These are phyloP conservation scores for Ornithorhynchus anatinus DNA, from an alignment of 2,113 vertebrate genomes.

Conservation along the genomic window DNA sequence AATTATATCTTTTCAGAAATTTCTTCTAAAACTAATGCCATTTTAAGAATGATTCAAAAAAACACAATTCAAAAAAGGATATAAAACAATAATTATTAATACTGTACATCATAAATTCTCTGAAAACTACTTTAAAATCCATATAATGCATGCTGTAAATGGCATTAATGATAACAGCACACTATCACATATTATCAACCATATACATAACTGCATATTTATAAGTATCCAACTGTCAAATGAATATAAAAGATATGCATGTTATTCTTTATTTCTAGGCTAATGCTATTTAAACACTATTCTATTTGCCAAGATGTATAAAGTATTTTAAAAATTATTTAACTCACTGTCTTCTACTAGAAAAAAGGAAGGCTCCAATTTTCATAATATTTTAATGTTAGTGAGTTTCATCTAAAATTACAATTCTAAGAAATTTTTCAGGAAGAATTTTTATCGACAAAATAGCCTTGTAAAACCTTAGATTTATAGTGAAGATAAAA, in stretches of 20 bases:
- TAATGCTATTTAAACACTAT: slow-evolving; percentile 18
- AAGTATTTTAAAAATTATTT: slow-evolving; percentile 6
- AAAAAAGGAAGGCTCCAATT: neutral
- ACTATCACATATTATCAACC: slow-evolving; percentile 30
- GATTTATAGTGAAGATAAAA: no score
- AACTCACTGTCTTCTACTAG: neutral
- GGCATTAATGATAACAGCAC: slow-evolving; percentile 45
- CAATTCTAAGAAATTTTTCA: slow-evolving; percentile 22
- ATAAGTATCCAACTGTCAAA: slow-evolving; percentile 31
- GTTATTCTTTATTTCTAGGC: slow-evolving; percentile 15
- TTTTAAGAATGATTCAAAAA: no score
- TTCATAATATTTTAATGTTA: slow-evolving; percentile 2
- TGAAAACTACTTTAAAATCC: slow-evolving; percentile 52
- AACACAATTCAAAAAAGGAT: slow-evolving; percentile 18
- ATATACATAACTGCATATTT: slow-evolving; percentile 18
- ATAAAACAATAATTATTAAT: slow-evolving; percentile 57
- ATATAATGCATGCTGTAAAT: slow-evolving; percentile 43
- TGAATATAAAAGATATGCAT: slow-evolving; percentile 30
- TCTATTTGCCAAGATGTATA: slow-evolving; percentile 11
- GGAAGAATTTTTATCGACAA: neutral
- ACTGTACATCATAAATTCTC: slow-evolving; percentile 43
- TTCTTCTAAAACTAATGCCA: slow-evolving; percentile 42
- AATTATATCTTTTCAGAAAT: slow-evolving; percentile 32
- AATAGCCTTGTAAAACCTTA: no score
- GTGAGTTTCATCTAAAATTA: slow-evolving; percentile 24